A percentile compares a stretch with the other conserved stretches of the same genome.
Conservation (phyloP, 2,888 invertebrate genomes). For the Bombyx huttoni region DNA sequence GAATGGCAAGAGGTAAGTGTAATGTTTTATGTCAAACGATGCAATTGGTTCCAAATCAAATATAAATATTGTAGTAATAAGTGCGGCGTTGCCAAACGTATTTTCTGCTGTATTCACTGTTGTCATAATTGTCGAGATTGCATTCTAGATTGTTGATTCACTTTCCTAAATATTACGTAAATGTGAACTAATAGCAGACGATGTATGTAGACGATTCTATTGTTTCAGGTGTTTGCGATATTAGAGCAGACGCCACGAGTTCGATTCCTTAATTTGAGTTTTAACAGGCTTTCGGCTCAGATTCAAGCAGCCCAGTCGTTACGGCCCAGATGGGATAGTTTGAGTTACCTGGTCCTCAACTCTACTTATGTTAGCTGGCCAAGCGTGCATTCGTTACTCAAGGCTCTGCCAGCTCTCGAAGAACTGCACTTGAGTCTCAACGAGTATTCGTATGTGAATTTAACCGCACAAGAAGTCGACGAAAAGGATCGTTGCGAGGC, state of each 20-base stretch:
- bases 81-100: not conserved
- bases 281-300: slow-evolving; percentile 85
- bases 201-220: not conserved
- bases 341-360: slow-evolving; percentile 87
- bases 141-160: too few relatives aligned
- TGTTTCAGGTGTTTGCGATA: slow-evolving; percentile 83
- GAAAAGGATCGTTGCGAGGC: slow-evolving; percentile 51
- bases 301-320: slow-evolving; percentile 71
- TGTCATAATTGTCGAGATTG: not conserved
- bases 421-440: slow-evolving; percentile 95
- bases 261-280: slow-evolving; percentile 92
- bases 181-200: not conserved
- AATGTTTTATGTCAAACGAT: not conserved
- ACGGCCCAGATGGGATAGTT: slow-evolving; percentile 68
- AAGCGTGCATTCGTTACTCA: slow-evolving; percentile 82
- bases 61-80: not conserved
- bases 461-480: slow-evolving; percentile 62
- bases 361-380: slow-evolving; percentile 91
- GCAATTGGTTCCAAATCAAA: not conserved
- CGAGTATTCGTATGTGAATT: slow-evolving; percentile 83
- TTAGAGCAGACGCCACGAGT: slow-evolving; percentile 90
- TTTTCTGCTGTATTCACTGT: not conserved
- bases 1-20: slow-evolving; percentile 87
- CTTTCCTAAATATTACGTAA: not conserved
- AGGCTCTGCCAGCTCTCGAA: slow-evolving; percentile 83